Evolutionary conservation across 2,888 invertebrate genomes (phyloP), one percentile per base, ranked within the genome.

Genomic region (Trimorus sp.): DNA sequence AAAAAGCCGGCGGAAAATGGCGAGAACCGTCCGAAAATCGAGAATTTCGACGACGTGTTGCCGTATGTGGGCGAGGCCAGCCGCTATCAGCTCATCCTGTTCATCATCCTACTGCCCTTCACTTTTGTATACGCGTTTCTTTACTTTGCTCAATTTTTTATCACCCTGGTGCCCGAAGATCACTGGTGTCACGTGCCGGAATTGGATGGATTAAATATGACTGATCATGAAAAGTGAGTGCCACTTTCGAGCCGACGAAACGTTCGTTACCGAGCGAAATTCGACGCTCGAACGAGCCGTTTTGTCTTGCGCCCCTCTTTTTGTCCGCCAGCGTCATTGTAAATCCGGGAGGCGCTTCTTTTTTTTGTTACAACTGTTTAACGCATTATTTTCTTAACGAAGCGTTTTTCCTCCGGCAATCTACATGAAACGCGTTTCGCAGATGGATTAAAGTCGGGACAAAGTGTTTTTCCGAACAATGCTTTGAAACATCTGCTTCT

Each of bases 51-150:
- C 81, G 92, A 91, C 73, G 89, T 92, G 58, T 84, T 92, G 51
- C 91, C 91, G 0, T 86, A 91, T 83, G 88, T 91, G 11, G 91
- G 91, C 3, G 91, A 90, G 69, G 91, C 91, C n/a, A 89, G 90
- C 63, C 86, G 89, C 59, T 92, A 92, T 81, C 91, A 92, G 77
- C 88, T 88, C 86, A 87, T 91, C 78, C 88, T 92, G 26, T 92
- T 92, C 83, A 26, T 91, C 36, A 81, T 91, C 4, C 86, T 92
- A 0, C 83, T 92, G 75, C 91, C 91, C 14, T 92, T 91, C 76
- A 91, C 91, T 51, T 89, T 92, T 80, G 91, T 90, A 58, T 91
- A 91, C 71, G 90, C 91, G 3, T 91, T 91, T 79, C 89, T 92
- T 9, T 91, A 92, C 79, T 92, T 92, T 80, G 90, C 91, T 14